Base-by-base conservation (phyloP, 2,113 vertebrate genomes). In the Lutjanus erythropterus region DNA sequence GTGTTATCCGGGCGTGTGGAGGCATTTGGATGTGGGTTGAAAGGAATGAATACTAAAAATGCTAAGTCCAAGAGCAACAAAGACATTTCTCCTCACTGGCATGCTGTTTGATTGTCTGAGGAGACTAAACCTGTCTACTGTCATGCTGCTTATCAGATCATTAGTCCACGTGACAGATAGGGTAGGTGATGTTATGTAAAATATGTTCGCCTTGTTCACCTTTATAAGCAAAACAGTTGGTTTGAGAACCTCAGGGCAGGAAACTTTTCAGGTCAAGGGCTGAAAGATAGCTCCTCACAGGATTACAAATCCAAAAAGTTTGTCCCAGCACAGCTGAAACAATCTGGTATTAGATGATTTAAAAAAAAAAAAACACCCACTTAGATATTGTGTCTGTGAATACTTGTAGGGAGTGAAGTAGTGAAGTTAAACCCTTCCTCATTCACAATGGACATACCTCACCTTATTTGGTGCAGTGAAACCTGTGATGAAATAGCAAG, bases 101-200 rank as follows among this genome's bases (percentile, higher is more conserved):
- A 52, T 35, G 8, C n/a, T 33, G 42, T 68, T 47, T 39, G 23
- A 81, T 33, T 71, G 71, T 78, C 50, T 49, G 49, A 78, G 23
- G 31, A 71, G 33, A 66, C 29, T 46, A 55, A 86, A 91, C 86
- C 73, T 59, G 85, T 88, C 91, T 82, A 27, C 42, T 80, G 46
- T 83, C 80, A 21, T 10, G 9, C 33, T 86, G 65, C 35, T 41
- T 61, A 88, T 89, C 86, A 82, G 52, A 29, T 79, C 41, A 87
- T 80, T 74, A 29, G 15, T 5, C 19, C 56, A 29, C 37, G 49
- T 85, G 81, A 84, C 71, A 41, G 76, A 47, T 39, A 53, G 71
- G 64, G 5, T 33, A 71, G 67, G 42, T 27, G 47, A 42, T 80
- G 76, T 60, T 78, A 80, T 70, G 75, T 47, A 69, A 78, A 81